Evolutionary conservation across 2,888 invertebrate species (phyloP), one percentile per base, ranked within the genome.

Genomic region (Limenitis arthemis): DNA sequence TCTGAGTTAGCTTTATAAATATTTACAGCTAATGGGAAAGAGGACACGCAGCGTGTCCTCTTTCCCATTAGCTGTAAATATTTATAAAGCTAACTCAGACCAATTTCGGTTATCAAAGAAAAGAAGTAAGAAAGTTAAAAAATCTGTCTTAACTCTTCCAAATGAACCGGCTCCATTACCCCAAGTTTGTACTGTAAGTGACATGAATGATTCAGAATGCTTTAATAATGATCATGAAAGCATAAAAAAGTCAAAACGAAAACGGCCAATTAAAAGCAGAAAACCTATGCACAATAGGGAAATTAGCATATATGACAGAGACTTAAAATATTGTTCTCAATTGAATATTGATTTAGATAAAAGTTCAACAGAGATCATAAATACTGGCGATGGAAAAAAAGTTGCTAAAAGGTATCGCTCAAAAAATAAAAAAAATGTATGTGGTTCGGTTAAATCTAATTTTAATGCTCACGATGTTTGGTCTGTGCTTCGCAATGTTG

Each of bases 1-100:
- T 75, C 79, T 7, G 84, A 85, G 62, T 67, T 82, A n/a, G 78
- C 72, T 69, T 76, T 83, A 56, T 80, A 83, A 34, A 84, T 64
- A 47, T 73, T 75, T 31, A 64, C 67, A 40, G 77, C 76, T 52
- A 77, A 57, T 8, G 79, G 75, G 58, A 75, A 76, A n/a, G n/a
- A n/a, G n/a, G n/a, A n/a, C n/a, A n/a, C n/a, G n/a, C n/a, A n/a
- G n/a, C n/a, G n/a, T n/a, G n/a, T n/a, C n/a, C n/a, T n/a, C n/a
- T n/a, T 76, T 75, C 58, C 75, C 79, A 8, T 57, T 77, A 52
- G 76, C 77, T 40, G 67, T 64, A 31, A 75, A 73, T 47, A 64
- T 84, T 34, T 83, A 80, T 56, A 83, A 76, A 69, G 72, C 78
- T n/a, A 82, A 67, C 62, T 85, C 84, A 7, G 79, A 75, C 56